Evolutionary conservation across 1,140 invertebrate genomes (phyloP), one percentile per base, ranked within the genome.

Genomic region (Drosophila elegans): DNA sequence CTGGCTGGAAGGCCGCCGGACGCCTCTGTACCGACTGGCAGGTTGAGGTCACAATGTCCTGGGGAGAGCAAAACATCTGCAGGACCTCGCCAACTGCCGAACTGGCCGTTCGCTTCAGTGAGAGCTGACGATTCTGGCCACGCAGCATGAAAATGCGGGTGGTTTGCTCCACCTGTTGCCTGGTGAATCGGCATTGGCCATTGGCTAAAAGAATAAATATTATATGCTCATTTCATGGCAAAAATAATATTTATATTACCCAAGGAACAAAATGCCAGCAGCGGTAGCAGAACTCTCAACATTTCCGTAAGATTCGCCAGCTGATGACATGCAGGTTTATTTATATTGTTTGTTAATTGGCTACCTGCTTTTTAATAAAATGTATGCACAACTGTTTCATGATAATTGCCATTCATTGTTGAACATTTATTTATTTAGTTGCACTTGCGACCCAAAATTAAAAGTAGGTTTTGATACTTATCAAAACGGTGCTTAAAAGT

Each of bases 341-440:
- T 77, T 77, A 77, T 77, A 77, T 39, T 9, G 5, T 36, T 36
- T 2, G 16, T 2, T 3, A 13, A 12, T 49, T n/a, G 44, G 25
- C 11, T 12, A 1, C 7, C 11, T 12, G 1, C 7, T 46, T 52
- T 42, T 51, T 16, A 9, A 11, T 10, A 2, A 7, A 29, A 4
- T 44, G 62, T 68, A 25, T 76, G 62, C 36, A 60, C 74, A 76
- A 29, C 74, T 76, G 74, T 60, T 61, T 12, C n/a, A 6, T 6
- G n/a, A 48, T 71, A 57, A 56, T 21, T 27, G 62, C 21, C 27
- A 3, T 41, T 10, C 46, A 34, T 51, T 72, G 34, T 27, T n/a
- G 7, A 10, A 1, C 41, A 29, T 36, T 29, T 46, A 34, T 39
- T 60, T 34, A 11, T 32, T 32, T 2, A 49, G 5, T 29, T 48